These are phyloP conservation scores for Sitta carolinensis DNA, from an alignment of 2,797 vertebrate species.

Conservation along the genomic window DNA sequence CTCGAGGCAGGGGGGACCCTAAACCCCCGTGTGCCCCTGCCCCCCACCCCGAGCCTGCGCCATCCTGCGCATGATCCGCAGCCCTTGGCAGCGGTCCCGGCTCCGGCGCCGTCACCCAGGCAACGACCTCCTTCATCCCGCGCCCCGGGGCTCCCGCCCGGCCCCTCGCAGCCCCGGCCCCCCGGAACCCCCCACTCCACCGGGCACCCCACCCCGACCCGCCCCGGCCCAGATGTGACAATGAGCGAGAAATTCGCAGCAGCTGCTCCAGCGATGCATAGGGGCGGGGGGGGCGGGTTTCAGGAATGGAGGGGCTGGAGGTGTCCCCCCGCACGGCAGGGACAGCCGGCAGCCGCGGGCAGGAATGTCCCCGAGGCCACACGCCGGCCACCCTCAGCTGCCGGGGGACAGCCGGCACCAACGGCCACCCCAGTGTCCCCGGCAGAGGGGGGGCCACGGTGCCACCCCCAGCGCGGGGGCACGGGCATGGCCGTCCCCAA, in stretches of 20 bases:
- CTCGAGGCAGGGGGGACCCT: background rate
- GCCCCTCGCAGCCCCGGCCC: background rate
- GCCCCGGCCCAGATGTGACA: background rate
- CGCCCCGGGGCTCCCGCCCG: background rate
- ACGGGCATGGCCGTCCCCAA: background rate
- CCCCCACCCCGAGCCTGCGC: background rate
- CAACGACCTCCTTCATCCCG: constrained; percentile 71
- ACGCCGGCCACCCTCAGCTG: background rate
- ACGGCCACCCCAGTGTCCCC: background rate
- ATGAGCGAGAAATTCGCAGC: background rate
- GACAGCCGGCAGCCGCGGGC: background rate
- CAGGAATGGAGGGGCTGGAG: background rate
- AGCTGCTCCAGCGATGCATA: background rate
- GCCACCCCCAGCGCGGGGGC: background rate
- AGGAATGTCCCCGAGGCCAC: background rate
- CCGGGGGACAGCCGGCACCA: background rate
- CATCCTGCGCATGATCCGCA: constrained; percentile 2
- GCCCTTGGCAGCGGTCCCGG: constrained; percentile 22
- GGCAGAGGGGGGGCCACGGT: background rate
- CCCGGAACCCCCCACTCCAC: background rate
- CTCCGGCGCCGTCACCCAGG: constrained; percentile 53
- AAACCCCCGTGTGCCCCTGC: background rate
- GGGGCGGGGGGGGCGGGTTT: background rate
- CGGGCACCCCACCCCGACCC: background rate
- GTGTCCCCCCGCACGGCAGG: background rate